Evolutionary conservation across 2,888 invertebrate genomes (phyloP).

Genomic region (Creontiades dilutus): DNA sequence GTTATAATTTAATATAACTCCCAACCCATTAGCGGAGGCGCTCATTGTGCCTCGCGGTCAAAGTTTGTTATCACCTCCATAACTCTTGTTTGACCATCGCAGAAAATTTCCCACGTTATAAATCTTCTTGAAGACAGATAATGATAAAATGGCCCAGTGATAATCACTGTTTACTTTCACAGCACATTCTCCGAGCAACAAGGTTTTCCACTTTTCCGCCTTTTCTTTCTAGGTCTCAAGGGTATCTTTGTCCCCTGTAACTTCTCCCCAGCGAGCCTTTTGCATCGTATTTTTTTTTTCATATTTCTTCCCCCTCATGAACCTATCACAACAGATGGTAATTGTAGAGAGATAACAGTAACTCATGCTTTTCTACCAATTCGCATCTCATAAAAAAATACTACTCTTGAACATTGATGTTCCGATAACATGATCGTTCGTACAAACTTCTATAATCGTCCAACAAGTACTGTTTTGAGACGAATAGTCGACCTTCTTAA

Average conservation of each 20-base stretch:
- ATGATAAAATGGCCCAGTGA: conserved; percentile 62
- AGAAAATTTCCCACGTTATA: conserved; percentile 62
- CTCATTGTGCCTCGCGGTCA: conserved; percentile 54
- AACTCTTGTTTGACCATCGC: conserved; percentile 68
- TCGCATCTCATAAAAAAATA: no score
- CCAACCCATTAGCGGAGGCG: conserved; percentile 61
- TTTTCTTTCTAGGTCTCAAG: conserved; percentile 20
- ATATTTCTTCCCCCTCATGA: background rate
- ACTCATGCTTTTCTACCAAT: no score
- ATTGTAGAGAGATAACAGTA: background rate
- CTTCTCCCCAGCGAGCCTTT: background rate
- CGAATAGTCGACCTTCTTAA: no score
- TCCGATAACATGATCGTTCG: no score
- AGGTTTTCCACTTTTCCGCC: conserved; percentile 36
- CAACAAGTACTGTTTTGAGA: no score
- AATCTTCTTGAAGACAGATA: conserved; percentile 62
- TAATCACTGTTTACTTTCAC: conserved; percentile 56
- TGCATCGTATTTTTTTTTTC: background rate
- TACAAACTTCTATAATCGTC: no score
- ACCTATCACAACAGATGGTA: background rate
- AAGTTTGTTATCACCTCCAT: conserved; percentile 71
- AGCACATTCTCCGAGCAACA: background rate
- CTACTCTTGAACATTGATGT: no score
- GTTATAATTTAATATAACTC: conserved; percentile 72
- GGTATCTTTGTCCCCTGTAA: conserved; percentile 5